Evolutionary conservation across 2,113 vertebrate species (phyloP), one percentile per base, ranked within the genome.

Genomic region (Ginglymostoma cirratum): DNA sequence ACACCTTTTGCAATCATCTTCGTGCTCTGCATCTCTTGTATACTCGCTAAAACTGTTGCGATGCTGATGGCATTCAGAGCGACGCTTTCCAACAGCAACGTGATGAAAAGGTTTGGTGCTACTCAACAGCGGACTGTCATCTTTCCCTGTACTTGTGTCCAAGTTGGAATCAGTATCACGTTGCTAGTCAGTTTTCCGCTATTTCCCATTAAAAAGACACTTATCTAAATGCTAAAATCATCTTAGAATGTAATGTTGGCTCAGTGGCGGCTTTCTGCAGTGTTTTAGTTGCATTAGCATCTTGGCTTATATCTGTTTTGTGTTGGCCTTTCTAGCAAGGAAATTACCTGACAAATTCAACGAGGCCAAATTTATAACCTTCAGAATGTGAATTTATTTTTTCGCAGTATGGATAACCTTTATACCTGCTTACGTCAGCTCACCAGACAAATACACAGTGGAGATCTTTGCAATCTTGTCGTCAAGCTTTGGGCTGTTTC

Each of bases 1-100:
- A 97, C 97, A 12, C 97, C 97, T 0, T 98, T 98, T 67, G 98
- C 97, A 24, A 96, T 98, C 89, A 98, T 97, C 96, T 98, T 98
- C 96, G 97, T 97, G 12, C 96, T 98, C 30, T 98, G 97, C 72
- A 97, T 98, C 95, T 98, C 98, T 80, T 98, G 98, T 96, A 97
- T 98, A 12, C 96, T 98, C 17, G 97, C 97, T n/a, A 98, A 98
- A 96, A 97, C 97, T 38, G 97, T 98, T 61, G 97, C 98, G 23
- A 97, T 98, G 65, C 97, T 98, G 21, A 96, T 98, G 95, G 98
- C 97, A 24, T 98, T 98, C 93, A 95, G 90, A 4, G 85, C 97
- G 0, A 98, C 96, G 0, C n/a, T 92, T 66, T 97, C 97, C 1
- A 96, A 96, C 0, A 96, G 96, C 45, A 97, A 95, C 66, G 95